phyloP scores from a whole-genome alignment of 1,140 invertebrate species.

The Vanessa tameamea region DNA sequence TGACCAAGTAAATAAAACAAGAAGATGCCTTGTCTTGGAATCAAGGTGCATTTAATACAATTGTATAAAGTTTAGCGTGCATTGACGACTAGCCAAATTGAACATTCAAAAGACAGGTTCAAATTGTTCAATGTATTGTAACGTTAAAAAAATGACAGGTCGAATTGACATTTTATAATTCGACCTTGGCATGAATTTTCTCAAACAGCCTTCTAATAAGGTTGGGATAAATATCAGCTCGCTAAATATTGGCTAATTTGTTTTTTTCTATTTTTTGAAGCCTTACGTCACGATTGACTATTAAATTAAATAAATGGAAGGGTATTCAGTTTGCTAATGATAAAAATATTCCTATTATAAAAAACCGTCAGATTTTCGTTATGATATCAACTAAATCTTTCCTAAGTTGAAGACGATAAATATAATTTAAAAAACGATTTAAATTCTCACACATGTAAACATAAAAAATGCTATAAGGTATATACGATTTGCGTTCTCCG shows the following conservation, averaged over 20 bases:
- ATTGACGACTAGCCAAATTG: not conserved
- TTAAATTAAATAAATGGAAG: not conserved
- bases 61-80: not conserved
- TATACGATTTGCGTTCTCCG: not conserved
- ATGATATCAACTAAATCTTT: too few species aligned
- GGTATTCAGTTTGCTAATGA: too few species aligned
- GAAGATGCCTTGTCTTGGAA: not conserved
- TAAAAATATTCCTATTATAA: too few species aligned
- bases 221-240: conserved; percentile 23
- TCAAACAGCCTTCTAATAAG: conserved; percentile 33
- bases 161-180: conserved; percentile 11
- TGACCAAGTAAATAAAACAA: conserved; percentile 12
- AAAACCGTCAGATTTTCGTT: too few species aligned
- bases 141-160: not conserved
- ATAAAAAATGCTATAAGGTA: not conserved
- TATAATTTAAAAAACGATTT: not conserved
- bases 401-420: too few species aligned
- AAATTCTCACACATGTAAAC: not conserved
- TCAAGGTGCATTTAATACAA: not conserved
- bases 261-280: conserved; percentile 2
- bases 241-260: conserved; percentile 22
- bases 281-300: conserved; percentile 3
- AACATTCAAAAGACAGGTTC: not conserved
- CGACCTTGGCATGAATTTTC: conserved; percentile 36
- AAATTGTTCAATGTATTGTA: not conserved